Conservation (phyloP, 1,140 invertebrate genomes). For the Protaetia brevitarsis region DNA sequence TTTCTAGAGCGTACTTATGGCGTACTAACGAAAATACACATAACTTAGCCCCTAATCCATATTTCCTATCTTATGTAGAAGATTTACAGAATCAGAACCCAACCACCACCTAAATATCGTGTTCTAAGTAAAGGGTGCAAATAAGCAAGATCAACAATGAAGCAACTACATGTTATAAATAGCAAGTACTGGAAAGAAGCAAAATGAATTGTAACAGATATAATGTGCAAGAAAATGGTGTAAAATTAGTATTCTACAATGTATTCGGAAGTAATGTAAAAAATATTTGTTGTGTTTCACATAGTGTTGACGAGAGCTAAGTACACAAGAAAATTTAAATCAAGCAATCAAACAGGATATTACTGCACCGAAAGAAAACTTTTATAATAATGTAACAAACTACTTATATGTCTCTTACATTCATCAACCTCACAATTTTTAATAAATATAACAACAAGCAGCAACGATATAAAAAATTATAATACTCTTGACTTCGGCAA, state of each 20-base stretch:
- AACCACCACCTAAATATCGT: background rate
- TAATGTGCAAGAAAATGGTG: background rate
- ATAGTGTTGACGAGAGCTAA: background rate
- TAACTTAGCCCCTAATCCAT: background rate
- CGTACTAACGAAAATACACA: background rate
- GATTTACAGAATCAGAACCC: slow-evolving; percentile 8
- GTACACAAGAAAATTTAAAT: background rate
- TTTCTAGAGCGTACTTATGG: background rate
- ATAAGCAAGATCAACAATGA: background rate
- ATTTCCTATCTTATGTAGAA: background rate
- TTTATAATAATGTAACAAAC: background rate
- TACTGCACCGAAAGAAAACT: background rate
- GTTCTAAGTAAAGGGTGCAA: background rate
- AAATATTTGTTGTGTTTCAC: slow-evolving; percentile 4
- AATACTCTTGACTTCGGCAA: slow-evolving; percentile 11
- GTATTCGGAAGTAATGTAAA: background rate
- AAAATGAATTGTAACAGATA: background rate
- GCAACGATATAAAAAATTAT: slow-evolving; percentile 18
- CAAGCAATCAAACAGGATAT: background rate
- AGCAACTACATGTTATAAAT: background rate
- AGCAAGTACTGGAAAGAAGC: too few species aligned
- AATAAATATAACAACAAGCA: slow-evolving; percentile 17
- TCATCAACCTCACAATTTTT: slow-evolving; percentile 6
- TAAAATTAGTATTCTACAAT: background rate
- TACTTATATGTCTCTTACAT: slow-evolving; percentile 8